Base-by-base conservation (phyloP, 2,888 invertebrate genomes). In the Steinernema carpocapsae region DNA sequence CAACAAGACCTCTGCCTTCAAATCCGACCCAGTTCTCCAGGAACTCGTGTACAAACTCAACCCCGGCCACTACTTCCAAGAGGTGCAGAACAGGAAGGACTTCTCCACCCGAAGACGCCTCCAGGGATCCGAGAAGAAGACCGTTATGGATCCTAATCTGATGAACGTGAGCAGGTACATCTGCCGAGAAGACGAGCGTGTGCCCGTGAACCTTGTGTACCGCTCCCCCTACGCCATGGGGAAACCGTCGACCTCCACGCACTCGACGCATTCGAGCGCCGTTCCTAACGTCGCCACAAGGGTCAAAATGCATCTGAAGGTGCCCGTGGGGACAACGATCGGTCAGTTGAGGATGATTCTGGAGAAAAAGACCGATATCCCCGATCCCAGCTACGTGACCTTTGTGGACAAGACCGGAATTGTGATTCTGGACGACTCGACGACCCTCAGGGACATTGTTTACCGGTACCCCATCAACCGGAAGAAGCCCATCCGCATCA, bases 1-100 rank as follows among this genome's bases (percentile, higher is more conserved):
- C 32, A 64, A 64, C 64, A 64, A 64, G 64, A 32, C 64, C 17
- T 10, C 64, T 32, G 64, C 64, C 29, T 64, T 64, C 64, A 10
- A 29, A 17, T 17, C 64, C 10, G 64, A 64, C n/a, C 64, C 37
- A 12, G 29, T 29, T 2, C 64, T 64, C 10, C 64, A 64, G 32
- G 64, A 64, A 10, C 64, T 64, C 32, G 64, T 64, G 29, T 64
- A 64, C 64, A 64, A 64, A 32, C 64, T 64, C 64, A 64, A 29
- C 37, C 64, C 64, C 32, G 32, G 32, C 17, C 64, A 64, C 64
- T 64, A 64, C 64, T 64, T 32, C 64, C 64, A 64, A 29, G 64
- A 64, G n/a, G 64, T 64, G 32, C 29, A 29, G 17, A 17, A 32
- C 64, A 6, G 64, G 32, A 64, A 37, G 37, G 64, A 64, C 17